Evolutionary conservation across 2,113 vertebrate genomes (phyloP), one percentile per base, ranked within the genome.

Genomic region (Pomatostomus ruficeps): DNA sequence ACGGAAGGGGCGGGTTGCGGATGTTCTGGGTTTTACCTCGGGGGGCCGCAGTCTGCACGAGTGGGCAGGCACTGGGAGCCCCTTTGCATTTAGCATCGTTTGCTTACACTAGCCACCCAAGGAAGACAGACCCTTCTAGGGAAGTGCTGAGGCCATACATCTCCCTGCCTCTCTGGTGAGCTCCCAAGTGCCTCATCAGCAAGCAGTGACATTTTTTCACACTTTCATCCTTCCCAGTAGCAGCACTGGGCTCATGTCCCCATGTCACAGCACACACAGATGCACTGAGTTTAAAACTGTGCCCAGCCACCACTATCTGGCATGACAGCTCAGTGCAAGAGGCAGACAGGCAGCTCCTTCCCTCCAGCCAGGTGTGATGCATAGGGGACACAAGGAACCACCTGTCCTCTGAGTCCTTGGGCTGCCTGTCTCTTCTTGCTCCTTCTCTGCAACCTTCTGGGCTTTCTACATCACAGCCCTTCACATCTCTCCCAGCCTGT

Each of bases 281-380:
- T 2, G 0, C 77, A 29, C 10, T 6, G 25, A 22, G 46, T 71
- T 52, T 26, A 59, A 42, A 67, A 19, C 5, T 1, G 38, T 14
- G 31, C 76, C 43, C 36, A 15, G 7, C 15, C n/a, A 42, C 57
- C 10, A 4, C 62, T 42, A 36, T 13, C 51, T 45, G 86, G 58
- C 28, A 24, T 6, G 12, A 38, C 36, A 26, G 57, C 42, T 66
- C 20, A 11, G 46, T 71, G 66, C 72, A 62, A 48, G 43, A 54
- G 62, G 28, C 45, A 52, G 48, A 26, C 28, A 5, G 23, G 21
- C 55, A 79, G 36, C 26, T 45, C 76, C 38, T 76, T 73, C 36
- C 65, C 24, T 48, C 67, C 52, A 29, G 78, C 49, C 22, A 20
- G 2, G 1, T 26, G 26, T 14, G 33, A 11, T 23, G 28, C 38